phyloP scores from a whole-genome alignment of 2,888 invertebrate genomes.

The Pedicia rivosa region DNA sequence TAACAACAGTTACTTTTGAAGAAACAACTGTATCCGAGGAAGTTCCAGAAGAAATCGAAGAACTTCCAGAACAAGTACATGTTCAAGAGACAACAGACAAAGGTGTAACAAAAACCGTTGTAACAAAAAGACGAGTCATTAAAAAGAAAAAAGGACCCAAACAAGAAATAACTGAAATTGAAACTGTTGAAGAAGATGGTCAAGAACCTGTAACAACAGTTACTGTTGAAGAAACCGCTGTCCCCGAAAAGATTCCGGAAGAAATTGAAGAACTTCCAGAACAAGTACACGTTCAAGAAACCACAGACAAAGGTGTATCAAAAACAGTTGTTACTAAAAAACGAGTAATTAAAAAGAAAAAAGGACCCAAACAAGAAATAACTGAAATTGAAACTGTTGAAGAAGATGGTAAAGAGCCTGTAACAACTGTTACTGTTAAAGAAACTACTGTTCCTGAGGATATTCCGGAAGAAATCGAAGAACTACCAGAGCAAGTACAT shows the following conservation, averaged over 20 bases:
- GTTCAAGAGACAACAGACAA: constrained; percentile 16
- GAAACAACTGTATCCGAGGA: constrained; percentile 8
- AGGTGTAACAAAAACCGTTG: constrained; percentile 18
- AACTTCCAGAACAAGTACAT: constrained; percentile 12
- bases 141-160: constrained; percentile 18
- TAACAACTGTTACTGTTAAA: constrained; percentile 20
- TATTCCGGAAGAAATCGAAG: constrained; percentile 15
- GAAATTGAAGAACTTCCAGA: constrained; percentile 14
- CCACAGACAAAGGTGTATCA: constrained; percentile 16
- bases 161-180: constrained; percentile 24
- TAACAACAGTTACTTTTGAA: constrained; percentile 13
- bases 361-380: constrained; percentile 25
- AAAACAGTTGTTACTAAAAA: constrained; percentile 23
- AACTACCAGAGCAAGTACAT: constrained; percentile 22
- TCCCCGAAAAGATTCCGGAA: constrained; percentile 11
- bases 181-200: constrained; percentile 25
- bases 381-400: constrained; percentile 28
- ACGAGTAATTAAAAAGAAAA: constrained; percentile 24
- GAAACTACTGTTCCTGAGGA: constrained; percentile 13
- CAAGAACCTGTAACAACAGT: constrained; percentile 22
- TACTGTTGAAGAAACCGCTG: constrained; percentile 15
- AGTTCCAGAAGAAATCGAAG: constrained; percentile 12
- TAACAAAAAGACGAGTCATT: constrained; percentile 21
- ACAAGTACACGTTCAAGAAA: constrained; percentile 17
- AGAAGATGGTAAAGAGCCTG: constrained; percentile 27